Base-by-base conservation (phyloP, 2,797 vertebrate genomes). In the Crenuchus spilurus region DNA sequence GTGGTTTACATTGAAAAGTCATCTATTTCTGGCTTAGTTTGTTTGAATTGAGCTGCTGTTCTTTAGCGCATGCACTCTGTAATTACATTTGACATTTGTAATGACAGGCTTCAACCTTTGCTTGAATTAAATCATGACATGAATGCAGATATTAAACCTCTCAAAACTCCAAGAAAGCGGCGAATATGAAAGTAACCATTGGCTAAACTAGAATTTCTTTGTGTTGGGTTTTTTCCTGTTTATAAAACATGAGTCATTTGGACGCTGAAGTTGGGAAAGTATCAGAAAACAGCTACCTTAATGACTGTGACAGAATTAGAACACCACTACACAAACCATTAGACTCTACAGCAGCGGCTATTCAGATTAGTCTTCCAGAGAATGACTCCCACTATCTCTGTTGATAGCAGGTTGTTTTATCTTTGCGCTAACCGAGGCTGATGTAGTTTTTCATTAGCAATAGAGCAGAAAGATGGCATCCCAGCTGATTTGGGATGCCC, bases 241-340 rank as follows among this genome's bases (percentile, higher is more conserved):
- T n/a, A n/a, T 35, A 18, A 33, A 31, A 16, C 26, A 7, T 57
- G 26, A 57, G n/a, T 0, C 16, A 9, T n/a, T 35, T 35, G 28
- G 31, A 20, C 20, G 8, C n/a, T 37, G 33, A 60, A 60, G 57
- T 60, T 22, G 9, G 31, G 18, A 22, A 22, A 22, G 18, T 39
- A 4, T 37, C 28, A 60, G 18, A 60, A 20, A 4, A 2, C 57
- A 9, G 57, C 35, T 22, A 24, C 20, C 57, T 60, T 33, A 39
- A 60, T 37, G 35, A 1, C 57, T 37, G 9, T 60, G 57, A 60
- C 57, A 60, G 57, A 60, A 60, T 37, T n/a, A 60, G 33, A 22
- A 11, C 57, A 22, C 3, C 1, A 35, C 55, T 20, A 3, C 13
- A 24, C 10, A 60, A 18, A 37, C 33, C 9, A 22, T 57, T 57